These are phyloP conservation scores for Entelurus aequoreus DNA, from an alignment of 2,113 vertebrate species.

Conservation along the genomic window DNA sequence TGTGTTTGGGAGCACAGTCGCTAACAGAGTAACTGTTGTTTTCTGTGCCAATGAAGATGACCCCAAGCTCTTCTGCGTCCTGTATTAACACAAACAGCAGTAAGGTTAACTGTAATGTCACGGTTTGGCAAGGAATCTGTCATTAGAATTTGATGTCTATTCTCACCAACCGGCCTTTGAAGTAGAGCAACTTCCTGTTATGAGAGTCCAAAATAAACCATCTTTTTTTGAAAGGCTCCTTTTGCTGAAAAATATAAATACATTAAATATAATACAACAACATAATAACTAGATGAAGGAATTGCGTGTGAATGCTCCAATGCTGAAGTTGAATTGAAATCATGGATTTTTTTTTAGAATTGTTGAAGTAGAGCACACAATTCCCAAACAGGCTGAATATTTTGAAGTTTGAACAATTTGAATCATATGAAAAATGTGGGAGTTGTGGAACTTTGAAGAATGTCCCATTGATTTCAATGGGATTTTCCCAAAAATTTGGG, in stretches of 20 bases:
- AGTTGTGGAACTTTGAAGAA: too few species aligned
- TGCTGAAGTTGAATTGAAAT: too few species aligned
- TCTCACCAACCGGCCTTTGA: conserved; percentile 85
- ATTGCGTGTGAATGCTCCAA: too few species aligned
- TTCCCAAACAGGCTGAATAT: too few species aligned
- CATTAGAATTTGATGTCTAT: neutral
- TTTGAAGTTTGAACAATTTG: too few species aligned
- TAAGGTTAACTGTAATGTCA: neutral
- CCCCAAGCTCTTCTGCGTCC: conserved; percentile 85
- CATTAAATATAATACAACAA: neutral
- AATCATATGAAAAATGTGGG: too few species aligned
- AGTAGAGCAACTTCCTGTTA: conserved; percentile 85
- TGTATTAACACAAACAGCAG: conserved; percentile 41
- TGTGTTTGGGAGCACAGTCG: conserved; percentile 66
- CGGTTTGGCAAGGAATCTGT: neutral
- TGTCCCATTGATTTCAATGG: too few species aligned
- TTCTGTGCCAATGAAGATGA: conserved; percentile 79
- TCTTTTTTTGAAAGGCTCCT: conserved; percentile 83
- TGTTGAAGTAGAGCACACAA: too few species aligned
- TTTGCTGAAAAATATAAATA: conserved; percentile 69
- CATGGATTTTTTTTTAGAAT: too few species aligned
- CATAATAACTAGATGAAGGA: neutral
- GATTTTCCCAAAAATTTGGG: too few species aligned
- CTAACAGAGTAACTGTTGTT: conserved; percentile 77
- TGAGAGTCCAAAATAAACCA: conserved; percentile 89